Percentiles rank a stretch among this genome's conserved stretches.
Conservation (phyloP, 1,140 invertebrate genomes). For the Drosophila erecta region DNA sequence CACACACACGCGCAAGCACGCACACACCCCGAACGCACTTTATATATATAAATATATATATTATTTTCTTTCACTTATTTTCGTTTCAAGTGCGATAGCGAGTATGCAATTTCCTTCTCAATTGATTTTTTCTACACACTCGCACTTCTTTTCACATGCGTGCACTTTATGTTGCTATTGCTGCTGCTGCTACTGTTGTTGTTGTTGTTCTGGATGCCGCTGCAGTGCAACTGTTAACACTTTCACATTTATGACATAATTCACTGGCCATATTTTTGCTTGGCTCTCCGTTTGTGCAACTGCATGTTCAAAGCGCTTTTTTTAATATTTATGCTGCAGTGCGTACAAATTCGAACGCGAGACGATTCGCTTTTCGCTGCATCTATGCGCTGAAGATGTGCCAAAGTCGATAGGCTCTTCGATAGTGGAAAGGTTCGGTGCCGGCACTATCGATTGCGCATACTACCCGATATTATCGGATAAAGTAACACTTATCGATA, state of each 20-base stretch:
- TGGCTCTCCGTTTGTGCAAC: constrained; percentile 69
- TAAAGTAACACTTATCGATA: neutral
- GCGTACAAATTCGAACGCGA: constrained; percentile 40
- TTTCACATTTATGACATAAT: constrained; percentile 80
- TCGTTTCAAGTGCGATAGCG: constrained; percentile 51
- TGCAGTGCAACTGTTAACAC: constrained; percentile 45
- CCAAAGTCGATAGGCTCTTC: neutral
- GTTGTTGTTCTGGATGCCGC: constrained; percentile 21
- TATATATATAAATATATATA: constrained; percentile 35
- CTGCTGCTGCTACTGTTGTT: constrained; percentile 5
- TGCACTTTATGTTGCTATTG: constrained; percentile 39
- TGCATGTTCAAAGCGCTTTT: constrained; percentile 54
- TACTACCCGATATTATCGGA: neutral
- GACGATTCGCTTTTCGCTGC: constrained; percentile 27
- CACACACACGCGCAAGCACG: constrained; percentile 8
- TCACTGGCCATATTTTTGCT: constrained; percentile 74
- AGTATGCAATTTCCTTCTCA: constrained; percentile 69
- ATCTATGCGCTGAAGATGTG: constrained; percentile 5
- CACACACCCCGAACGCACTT: constrained; percentile 64
- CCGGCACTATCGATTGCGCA: neutral
- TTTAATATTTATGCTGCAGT: constrained; percentile 52
- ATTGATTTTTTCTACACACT: constrained; percentile 74
- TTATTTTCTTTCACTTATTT: constrained; percentile 66
- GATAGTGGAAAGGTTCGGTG: neutral
- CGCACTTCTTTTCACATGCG: constrained; percentile 71